Evolutionary conservation across 2,797 vertebrate genomes (phyloP).

Genomic region (Hydrophis major): DNA sequence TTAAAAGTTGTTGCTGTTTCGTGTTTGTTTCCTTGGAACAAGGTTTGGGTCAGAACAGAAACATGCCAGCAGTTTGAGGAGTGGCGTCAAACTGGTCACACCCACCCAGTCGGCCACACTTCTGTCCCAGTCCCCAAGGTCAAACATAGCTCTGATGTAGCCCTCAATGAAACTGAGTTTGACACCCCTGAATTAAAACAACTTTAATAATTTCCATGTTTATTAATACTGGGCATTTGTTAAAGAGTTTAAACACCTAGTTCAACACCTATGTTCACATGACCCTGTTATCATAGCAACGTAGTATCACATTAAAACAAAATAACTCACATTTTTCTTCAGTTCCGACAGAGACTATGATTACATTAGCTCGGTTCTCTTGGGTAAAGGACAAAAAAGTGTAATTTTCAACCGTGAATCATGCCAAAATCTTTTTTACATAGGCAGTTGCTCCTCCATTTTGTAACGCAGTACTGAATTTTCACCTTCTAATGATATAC

Average conservation of each 20-base stretch:
- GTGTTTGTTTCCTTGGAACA: too few relatives aligned
- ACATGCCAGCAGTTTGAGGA: too few relatives aligned
- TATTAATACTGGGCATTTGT: background rate
- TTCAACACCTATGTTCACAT: background rate
- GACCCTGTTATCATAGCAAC: background rate
- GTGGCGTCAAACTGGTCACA: too few relatives aligned
- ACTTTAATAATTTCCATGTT: background rate
- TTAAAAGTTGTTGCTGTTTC: too few relatives aligned
- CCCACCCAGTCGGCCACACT: too few relatives aligned
- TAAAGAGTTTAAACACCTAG: background rate
- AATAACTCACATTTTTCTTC: background rate
- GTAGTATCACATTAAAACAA: background rate
- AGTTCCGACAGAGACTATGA: too few relatives aligned
- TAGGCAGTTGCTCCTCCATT: background rate
- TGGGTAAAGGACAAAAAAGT: background rate
- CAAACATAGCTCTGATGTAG: too few relatives aligned
- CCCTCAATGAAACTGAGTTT: too few relatives aligned
- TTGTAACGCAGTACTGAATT: slow-evolving; percentile 6
- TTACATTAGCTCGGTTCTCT: background rate
- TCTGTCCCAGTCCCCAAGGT: too few relatives aligned
- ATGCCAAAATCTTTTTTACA: background rate
- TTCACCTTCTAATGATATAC: slow-evolving; percentile 22
- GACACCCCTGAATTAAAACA: background rate
- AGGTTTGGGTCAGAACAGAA: too few relatives aligned
- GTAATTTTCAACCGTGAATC: background rate